A percentile compares a stretch with the other conserved stretches of the same genome.
These are phyloP conservation scores for Tenthredo scrophulariae DNA, from an alignment of 2,888 invertebrate genomes.

Conservation along the genomic window DNA sequence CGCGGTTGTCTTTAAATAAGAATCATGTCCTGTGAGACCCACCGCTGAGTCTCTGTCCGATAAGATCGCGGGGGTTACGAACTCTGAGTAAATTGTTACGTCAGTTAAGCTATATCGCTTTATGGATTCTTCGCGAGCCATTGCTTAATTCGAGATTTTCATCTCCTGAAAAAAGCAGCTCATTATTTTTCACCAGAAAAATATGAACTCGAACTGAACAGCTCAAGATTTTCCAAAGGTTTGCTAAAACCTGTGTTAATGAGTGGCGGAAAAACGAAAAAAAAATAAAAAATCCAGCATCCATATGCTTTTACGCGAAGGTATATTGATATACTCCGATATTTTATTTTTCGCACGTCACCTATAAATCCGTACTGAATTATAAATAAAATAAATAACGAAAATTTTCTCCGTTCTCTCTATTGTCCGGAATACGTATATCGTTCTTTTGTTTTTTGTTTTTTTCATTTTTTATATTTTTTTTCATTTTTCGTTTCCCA, in stretches of 20 bases:
- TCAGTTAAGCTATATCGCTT: conserved; percentile 7
- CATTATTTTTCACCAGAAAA: too few species aligned
- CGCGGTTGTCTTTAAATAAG: conserved; percentile 10
- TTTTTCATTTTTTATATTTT: background rate
- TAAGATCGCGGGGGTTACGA: conserved; percentile 43
- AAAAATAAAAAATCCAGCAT: background rate
- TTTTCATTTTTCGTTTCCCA: background rate
- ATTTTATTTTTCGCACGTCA: background rate
- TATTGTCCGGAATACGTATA: background rate
- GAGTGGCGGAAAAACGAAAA: background rate
- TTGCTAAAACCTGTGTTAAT: background rate
- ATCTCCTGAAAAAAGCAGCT: too few species aligned
- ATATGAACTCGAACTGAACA: background rate
- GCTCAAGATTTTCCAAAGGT: too few species aligned
- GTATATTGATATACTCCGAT: too few species aligned
- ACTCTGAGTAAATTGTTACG: conserved; percentile 52
- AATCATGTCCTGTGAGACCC: conserved; percentile 25
- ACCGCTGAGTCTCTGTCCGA: conserved; percentile 37
- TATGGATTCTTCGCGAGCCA: conserved; percentile 24
- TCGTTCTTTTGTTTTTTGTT: background rate
- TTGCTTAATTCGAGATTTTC: background rate
- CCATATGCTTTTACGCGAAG: too few species aligned
- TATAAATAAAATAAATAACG: background rate
- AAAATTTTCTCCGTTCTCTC: background rate
- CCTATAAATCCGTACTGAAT: background rate